Base-by-base conservation (phyloP, 2,888 invertebrate species). In the Amphipyra tragopoginis region DNA sequence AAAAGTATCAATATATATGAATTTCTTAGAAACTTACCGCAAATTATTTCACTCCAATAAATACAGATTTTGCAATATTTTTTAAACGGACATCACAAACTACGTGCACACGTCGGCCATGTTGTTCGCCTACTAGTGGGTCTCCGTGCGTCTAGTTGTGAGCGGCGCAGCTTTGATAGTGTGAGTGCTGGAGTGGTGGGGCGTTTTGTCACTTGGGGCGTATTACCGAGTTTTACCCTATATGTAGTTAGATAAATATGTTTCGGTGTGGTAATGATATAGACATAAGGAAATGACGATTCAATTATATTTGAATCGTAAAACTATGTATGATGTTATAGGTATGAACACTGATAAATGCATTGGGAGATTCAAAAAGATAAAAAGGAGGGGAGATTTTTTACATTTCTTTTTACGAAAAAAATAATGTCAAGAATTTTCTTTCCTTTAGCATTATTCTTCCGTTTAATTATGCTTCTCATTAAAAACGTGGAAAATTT, bases 191-290 rank as follows among this genome's bases (percentile, higher is more conserved):
- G n/a, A n/a, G n/a, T n/a, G n/a, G n/a, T n/a, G n/a, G n/a, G n/a
- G n/a, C n/a, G n/a, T n/a, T n/a, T n/a, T n/a, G n/a, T n/a, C n/a
- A n/a, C n/a, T n/a, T n/a, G n/a, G n/a, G n/a, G n/a, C n/a, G n/a
- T n/a, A n/a, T n/a, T n/a, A n/a, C n/a, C n/a, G n/a, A n/a, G n/a
- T n/a, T n/a, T n/a, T n/a, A n/a, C n/a, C n/a, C n/a, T 93, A 91
- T 90, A 75, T 86, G 87, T 93, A 94, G 93, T 88, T 94, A 94
- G 92, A 91, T 79, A 86, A 86, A 87, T 89, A 90, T 88, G 90
- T 90, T 88, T 89, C 85, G 88, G 87, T 92, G 90, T 92, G 90
- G 82, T 83, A 84, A 85, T 82, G 80, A 77, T 79, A 79, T 79
- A 80, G 80, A 76, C 74, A 71, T 82, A 79, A 80, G 78, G 75